Evolutionary conservation across 2,113 vertebrate genomes (phyloP).

Genomic region (Rhynchomys soricoides): DNA sequence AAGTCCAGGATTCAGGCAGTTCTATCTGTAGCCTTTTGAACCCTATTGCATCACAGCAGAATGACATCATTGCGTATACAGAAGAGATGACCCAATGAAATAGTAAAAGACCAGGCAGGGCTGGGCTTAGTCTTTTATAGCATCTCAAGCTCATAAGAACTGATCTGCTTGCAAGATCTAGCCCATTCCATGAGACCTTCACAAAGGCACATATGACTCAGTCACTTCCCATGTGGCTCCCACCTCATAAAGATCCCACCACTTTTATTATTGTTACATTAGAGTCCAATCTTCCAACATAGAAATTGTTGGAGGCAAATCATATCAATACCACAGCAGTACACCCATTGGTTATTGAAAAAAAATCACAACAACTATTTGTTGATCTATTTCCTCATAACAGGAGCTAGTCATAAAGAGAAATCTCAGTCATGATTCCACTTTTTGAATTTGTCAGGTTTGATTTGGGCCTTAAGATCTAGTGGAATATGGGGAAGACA

Average conservation of each 20-base stretch:
- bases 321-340: neutral
- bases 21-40: neutral
- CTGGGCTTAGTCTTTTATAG: neutral
- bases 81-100: neutral
- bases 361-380: neutral
- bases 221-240: neutral
- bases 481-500: neutral
- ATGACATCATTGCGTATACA: neutral
- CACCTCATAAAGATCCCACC: neutral
- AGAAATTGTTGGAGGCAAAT: neutral
- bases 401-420: neutral
- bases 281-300: neutral
- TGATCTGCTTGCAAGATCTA: neutral
- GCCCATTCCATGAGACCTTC: neutral
- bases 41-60: neutral
- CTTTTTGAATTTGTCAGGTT: conserved; percentile 20
- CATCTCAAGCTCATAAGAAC: neutral
- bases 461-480: neutral
- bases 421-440: neutral
- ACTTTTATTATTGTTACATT: neutral
- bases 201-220: neutral
- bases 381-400: conserved; percentile 2
- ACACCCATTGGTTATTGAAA: neutral
- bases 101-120: neutral
- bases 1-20: neutral